These are phyloP conservation scores for Lathronympha strigana DNA, from an alignment of 2,888 invertebrate species.

Conservation along the genomic window DNA sequence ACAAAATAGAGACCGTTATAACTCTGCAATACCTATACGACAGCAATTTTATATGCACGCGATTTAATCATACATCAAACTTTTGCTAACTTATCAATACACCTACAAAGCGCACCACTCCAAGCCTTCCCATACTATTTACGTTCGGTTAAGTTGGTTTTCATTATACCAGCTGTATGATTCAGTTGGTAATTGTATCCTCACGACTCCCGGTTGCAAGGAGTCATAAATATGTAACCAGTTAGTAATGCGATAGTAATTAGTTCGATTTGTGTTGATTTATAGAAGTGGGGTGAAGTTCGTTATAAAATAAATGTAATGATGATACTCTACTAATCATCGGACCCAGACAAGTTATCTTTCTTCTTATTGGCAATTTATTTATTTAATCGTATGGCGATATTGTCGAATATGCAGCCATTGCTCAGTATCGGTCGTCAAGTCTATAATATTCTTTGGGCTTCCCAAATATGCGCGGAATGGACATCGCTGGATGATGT, in stretches of 20 bases:
- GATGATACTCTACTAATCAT: background rate
- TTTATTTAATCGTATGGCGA: no score
- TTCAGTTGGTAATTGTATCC: conserved; percentile 14
- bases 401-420: no score
- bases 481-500: no score
- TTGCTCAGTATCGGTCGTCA: no score
- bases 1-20: background rate
- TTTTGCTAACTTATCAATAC: conserved; percentile 12
- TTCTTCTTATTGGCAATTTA: no score
- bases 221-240: conserved; percentile 11
- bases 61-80: conserved; percentile 6
- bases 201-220: conserved; percentile 18
- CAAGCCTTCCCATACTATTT: background rate
- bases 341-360: background rate
- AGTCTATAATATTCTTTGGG: no score
- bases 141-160: background rate
- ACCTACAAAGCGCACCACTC: background rate
- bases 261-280: conserved; percentile 22
- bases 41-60: conserved; percentile 10
- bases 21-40: background rate
- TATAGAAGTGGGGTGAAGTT: conserved; percentile 6
- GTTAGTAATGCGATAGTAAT: conserved; percentile 21
- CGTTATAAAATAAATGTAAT: conserved; percentile 1
- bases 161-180: background rate
- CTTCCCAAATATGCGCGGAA: no score